Evolutionary conservation across 1,140 invertebrate species (phyloP).

Genomic region (Stenopsyche tienmushanensis): DNA sequence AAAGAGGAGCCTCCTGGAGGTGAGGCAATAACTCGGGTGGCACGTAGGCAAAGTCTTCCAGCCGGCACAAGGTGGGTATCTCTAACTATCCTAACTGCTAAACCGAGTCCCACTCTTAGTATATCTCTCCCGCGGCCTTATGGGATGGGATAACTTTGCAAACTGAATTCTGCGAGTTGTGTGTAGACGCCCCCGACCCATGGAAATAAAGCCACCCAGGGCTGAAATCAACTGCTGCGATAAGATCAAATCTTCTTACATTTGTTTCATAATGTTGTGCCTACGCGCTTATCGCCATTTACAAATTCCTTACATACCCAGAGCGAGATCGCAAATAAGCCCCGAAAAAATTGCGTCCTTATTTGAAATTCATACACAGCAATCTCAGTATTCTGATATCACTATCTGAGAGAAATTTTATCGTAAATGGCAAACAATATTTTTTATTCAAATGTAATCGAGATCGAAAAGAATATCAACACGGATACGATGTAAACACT

Average conservation of each 20-base stretch:
- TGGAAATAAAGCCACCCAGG: constrained; percentile 15
- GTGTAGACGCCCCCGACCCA: constrained; percentile 4
- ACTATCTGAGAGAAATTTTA: no score
- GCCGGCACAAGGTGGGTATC: constrained; percentile 11
- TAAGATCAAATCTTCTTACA: no score
- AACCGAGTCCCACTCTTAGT: constrained; percentile 29
- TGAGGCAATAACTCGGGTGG: constrained; percentile 24
- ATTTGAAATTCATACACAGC: no score
- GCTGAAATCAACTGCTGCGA: constrained; percentile 18
- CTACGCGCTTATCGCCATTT: no score
- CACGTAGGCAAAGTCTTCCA: constrained; percentile 28
- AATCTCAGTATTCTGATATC: no score
- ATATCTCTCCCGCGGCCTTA: constrained; percentile 20
- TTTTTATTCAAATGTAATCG: no score
- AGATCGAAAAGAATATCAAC: no score
- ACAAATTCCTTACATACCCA: no score
- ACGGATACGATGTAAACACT: no score
- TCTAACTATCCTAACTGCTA: constrained; percentile 36
- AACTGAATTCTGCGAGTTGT: constrained; percentile 36
- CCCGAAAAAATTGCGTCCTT: constrained; percentile 10
- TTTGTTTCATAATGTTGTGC: no score
- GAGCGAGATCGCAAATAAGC: no score
- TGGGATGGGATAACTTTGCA: constrained; percentile 31
- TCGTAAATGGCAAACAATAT: no score
- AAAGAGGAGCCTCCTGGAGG: constrained; percentile 4